Evolutionary conservation across 2,113 vertebrate species (phyloP).

Genomic region (Carettochelys insculpta): DNA sequence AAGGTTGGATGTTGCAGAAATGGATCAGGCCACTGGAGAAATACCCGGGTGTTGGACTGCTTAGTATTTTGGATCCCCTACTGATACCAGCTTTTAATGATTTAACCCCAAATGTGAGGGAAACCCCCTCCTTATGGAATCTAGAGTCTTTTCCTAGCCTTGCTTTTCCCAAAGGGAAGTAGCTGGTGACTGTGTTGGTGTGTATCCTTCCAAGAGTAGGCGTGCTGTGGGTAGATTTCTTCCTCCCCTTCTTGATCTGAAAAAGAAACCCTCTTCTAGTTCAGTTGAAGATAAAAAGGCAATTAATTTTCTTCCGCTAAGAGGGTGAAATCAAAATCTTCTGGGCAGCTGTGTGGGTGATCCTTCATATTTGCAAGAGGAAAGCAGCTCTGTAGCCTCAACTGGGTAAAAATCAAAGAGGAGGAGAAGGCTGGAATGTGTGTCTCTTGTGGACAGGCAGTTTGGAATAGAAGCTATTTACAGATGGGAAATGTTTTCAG

Average conservation of each 20-base stretch:
- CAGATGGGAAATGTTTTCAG: not conserved
- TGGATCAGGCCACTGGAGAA: conserved; percentile 27
- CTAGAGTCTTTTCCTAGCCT: not conserved
- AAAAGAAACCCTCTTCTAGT: not conserved
- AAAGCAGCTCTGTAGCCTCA: not conserved
- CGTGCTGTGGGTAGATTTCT: not conserved
- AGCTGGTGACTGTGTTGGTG: not conserved
- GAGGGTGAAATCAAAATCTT: not conserved
- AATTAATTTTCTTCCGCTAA: fast-evolving
- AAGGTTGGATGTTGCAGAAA: conserved; percentile 34
- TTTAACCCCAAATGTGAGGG: not conserved
- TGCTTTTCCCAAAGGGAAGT: not conserved
- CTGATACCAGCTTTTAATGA: not conserved
- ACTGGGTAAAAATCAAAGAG: not conserved
- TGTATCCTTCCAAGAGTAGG: not conserved
- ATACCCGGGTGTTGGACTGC: conserved; percentile 14
- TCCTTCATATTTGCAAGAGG: not conserved
- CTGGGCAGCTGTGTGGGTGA: not conserved
- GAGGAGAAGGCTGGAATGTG: not conserved
- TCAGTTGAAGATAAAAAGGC: not conserved
- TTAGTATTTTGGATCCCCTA: not conserved
- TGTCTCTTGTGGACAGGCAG: not conserved
- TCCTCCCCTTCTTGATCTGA: not conserved
- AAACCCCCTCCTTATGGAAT: not conserved
- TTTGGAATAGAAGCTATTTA: not conserved